A percentile compares a stretch with the other conserved stretches of the same genome.
These are phyloP conservation scores for Brachyistius frenatus DNA, from an alignment of 2,113 vertebrate species.

Conservation along the genomic window DNA sequence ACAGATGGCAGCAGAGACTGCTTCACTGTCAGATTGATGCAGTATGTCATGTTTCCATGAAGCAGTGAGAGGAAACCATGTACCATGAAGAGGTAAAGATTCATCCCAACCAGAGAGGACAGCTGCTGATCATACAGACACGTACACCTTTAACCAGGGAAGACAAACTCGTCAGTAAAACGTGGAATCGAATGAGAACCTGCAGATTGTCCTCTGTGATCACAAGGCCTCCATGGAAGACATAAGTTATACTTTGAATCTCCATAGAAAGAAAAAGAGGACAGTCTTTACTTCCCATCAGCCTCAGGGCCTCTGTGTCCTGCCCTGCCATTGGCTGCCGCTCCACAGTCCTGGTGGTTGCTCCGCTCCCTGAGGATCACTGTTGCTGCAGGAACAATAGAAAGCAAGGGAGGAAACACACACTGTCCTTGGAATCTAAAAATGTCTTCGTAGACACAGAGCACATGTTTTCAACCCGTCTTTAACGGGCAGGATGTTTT, in stretches of 20 bases:
- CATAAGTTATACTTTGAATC: slow-evolving; percentile 7
- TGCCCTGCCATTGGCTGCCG: slow-evolving; percentile 35
- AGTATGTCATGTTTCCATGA: too few relatives aligned
- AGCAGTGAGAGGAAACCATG: not conserved
- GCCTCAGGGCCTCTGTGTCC: slow-evolving; percentile 26
- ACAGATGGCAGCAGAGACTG: slow-evolving; percentile 65
- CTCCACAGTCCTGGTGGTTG: slow-evolving; percentile 32
- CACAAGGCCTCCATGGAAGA: not conserved
- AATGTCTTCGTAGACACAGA: slow-evolving; percentile 69
- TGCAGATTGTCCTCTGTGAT: not conserved
- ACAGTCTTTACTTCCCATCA: slow-evolving; percentile 29
- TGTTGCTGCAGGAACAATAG: slow-evolving; percentile 80
- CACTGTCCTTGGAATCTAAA: slow-evolving; percentile 87
- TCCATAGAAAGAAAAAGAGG: slow-evolving; percentile 23
- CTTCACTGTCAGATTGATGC: too few relatives aligned
- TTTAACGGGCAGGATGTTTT: slow-evolving; percentile 61
- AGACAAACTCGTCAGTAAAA: not conserved
- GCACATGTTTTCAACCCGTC: slow-evolving; percentile 21
- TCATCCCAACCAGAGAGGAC: not conserved
- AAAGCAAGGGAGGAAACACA: slow-evolving; percentile 77
- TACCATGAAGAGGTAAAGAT: slow-evolving; percentile 1
- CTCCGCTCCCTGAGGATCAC: slow-evolving; percentile 56
- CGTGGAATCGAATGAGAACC: not conserved
- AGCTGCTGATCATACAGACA: not conserved
- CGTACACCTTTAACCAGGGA: not conserved